phyloP scores from a whole-genome alignment of 2,797 vertebrate genomes.

The Megalops cyprinoides region DNA sequence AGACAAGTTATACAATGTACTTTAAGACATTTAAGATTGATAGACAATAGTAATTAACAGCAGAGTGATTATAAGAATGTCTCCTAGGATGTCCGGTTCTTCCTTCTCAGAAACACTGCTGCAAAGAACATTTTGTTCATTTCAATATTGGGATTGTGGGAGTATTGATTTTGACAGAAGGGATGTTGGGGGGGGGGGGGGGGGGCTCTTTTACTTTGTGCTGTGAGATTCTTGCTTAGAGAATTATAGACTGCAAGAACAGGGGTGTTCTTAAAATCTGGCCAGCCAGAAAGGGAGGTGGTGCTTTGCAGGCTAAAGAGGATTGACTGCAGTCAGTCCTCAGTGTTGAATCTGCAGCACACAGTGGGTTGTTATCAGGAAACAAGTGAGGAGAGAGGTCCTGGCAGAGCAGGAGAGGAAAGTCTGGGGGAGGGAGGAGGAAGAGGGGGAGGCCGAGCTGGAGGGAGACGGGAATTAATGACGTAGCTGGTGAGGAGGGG shows the following conservation, averaged over 20 bases:
- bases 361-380: slow-evolving; percentile 43
- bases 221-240: background rate
- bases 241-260: slow-evolving; percentile 10
- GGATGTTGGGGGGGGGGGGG: too few relatives aligned
- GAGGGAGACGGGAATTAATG: slow-evolving; percentile 55
- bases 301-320: slow-evolving; percentile 40
- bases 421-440: slow-evolving; percentile 25
- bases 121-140: slow-evolving; percentile 23
- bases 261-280: slow-evolving; percentile 29
- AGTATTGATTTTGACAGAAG: too few relatives aligned
- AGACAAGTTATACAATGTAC: too few relatives aligned
- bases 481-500: slow-evolving; percentile 55
- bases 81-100: too few relatives aligned
- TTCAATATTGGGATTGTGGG: slow-evolving; percentile 12
- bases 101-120: slow-evolving; percentile 45
- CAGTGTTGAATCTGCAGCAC: slow-evolving; percentile 45
- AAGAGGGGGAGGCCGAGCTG: slow-evolving; percentile 6
- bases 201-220: background rate
- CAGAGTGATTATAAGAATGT: too few relatives aligned
- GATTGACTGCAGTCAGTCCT: slow-evolving; percentile 45
- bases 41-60: too few relatives aligned
- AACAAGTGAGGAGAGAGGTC: slow-evolving; percentile 41
- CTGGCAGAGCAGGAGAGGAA: slow-evolving; percentile 13
- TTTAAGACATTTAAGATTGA: too few relatives aligned
- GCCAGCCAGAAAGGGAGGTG: slow-evolving; percentile 14